Percentiles rank a stretch among this genome's conserved stretches.
phyloP scores from a whole-genome alignment of 2,113 vertebrate genomes.

The Sebastes schlegelii region DNA sequence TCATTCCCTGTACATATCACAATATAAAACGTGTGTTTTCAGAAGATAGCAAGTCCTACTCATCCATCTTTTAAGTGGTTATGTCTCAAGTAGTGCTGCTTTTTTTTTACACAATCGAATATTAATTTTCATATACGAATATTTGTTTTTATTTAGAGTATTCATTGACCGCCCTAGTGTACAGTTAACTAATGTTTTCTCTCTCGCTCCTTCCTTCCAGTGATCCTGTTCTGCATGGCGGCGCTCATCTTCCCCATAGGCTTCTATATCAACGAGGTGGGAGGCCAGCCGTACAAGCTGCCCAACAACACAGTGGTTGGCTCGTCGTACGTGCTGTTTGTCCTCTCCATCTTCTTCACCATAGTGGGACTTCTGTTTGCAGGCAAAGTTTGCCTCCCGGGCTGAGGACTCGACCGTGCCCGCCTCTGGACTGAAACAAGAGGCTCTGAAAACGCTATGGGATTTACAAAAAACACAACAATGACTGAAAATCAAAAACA shows the following conservation, averaged over 20 bases:
- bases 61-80: no score
- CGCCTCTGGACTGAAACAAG: conserved; percentile 64
- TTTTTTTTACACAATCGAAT: no score
- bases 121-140: no score
- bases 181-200: conserved; percentile 16
- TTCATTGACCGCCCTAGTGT: no score
- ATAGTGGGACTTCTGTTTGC: conserved; percentile 99
- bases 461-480: conserved; percentile 61
- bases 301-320: conserved; percentile 99
- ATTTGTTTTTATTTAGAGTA: no score
- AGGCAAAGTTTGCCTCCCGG: conserved; percentile 98
- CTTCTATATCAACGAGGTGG: conserved; percentile 96
- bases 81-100: no score
- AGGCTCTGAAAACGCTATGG: conserved; percentile 65
- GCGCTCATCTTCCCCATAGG: conserved; percentile 95
- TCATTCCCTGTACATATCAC: no score
- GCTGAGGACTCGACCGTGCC: conserved; percentile 85
- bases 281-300: conserved; percentile 98
- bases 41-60: no score
- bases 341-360: conserved; percentile 99
- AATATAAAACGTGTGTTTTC: no score
- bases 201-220: conserved; percentile 76
- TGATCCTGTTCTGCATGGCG: conserved; percentile 99
- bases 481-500: conserved; percentile 66
- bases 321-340: conserved; percentile 98